Conservation (phyloP, 2,888 invertebrate species). For the Alentia gelatinosa region DNA sequence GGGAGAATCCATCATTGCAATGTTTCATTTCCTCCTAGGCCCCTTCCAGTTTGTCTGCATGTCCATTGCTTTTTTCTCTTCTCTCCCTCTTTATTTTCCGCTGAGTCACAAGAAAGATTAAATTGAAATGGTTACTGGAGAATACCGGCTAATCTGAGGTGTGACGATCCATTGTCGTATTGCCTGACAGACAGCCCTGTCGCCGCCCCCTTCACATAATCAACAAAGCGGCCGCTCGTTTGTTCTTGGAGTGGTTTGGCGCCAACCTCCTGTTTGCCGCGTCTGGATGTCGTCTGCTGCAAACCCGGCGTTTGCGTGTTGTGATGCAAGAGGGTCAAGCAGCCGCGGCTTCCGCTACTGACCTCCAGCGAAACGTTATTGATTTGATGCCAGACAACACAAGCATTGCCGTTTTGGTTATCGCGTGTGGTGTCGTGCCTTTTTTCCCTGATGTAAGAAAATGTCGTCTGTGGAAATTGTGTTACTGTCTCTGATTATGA, state of each 20-base stretch:
- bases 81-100: conserved; percentile 1
- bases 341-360: not conserved
- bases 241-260: conserved; percentile 23
- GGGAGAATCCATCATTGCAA: conserved; percentile 13
- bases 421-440: not conserved
- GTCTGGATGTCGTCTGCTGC: conserved; percentile 22
- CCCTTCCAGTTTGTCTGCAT: not conserved
- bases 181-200: not conserved
- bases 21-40: conserved; percentile 37
- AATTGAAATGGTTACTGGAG: conserved; percentile 5
- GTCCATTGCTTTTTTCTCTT: not conserved
- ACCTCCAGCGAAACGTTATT: conserved; percentile 4
- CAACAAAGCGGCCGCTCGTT: conserved; percentile 28
- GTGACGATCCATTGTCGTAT: conserved; percentile 20
- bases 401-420: not conserved
- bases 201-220: not conserved
- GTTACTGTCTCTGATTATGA: too few species aligned
- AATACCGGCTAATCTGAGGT: conserved; percentile 16
- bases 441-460: not conserved
- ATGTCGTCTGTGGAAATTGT: not conserved
- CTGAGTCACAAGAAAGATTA: conserved; percentile 45
- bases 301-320: conserved; percentile 4
- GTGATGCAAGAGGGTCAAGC: conserved; percentile 18
- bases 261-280: conserved; percentile 8
- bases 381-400: not conserved